A percentile compares a stretch with the other conserved stretches of the same genome.
These are phyloP conservation scores for Phymanthus crucifer DNA, from an alignment of 92 coral and sea anemone genomes.

Conservation along the genomic window DNA sequence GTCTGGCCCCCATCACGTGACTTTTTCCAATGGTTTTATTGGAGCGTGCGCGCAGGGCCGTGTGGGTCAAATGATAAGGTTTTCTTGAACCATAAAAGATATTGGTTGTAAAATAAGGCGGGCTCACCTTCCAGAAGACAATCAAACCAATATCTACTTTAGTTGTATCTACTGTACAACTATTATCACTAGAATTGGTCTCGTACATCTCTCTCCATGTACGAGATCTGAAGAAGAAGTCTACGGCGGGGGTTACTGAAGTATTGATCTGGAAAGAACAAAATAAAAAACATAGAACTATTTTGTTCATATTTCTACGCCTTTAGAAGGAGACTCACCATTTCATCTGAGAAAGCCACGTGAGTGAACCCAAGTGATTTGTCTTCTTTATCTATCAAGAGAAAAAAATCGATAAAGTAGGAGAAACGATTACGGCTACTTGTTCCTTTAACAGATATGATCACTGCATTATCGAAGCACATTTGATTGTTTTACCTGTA, in stretches of 20 bases:
- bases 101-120: not conserved
- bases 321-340: constrained; percentile 43
- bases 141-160: constrained; percentile 76
- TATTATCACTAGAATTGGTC: constrained; percentile 17
- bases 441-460: no score
- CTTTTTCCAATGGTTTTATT: no score
- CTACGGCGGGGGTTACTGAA: constrained; percentile 82
- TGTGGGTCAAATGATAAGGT: no score
- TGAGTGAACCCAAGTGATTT: constrained; percentile 73
- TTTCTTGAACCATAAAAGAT: no score
- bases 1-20: no score
- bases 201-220: constrained; percentile 79
- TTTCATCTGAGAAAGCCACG: constrained; percentile 75
- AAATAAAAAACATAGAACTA: not conserved
- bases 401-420: not conserved
- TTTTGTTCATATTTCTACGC: not conserved
- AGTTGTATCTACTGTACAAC: constrained; percentile 51
- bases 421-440: no score
- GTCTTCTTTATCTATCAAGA: constrained; percentile 18
- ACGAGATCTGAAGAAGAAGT: constrained; percentile 87
- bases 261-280: constrained; percentile 59
- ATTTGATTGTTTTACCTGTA: constrained; percentile 1
- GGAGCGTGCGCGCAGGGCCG: no score
- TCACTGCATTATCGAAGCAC: no score
- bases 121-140: constrained; percentile 93